These are phyloP conservation scores for Globodera ellingtonae DNA, from an alignment of 1,140 invertebrate species.

Conservation along the genomic window DNA sequence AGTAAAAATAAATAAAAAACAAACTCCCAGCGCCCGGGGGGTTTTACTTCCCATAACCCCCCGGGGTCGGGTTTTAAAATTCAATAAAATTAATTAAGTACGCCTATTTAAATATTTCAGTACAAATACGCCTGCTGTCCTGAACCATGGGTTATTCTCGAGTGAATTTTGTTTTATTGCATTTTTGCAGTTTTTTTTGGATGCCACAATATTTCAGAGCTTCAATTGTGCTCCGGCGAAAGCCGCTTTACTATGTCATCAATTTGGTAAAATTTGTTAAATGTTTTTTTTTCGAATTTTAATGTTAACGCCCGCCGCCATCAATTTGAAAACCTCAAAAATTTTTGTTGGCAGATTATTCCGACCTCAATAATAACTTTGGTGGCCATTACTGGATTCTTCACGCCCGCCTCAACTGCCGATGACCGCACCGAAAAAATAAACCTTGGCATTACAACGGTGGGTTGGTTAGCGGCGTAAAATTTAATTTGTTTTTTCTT, in stretches of 20 bases:
- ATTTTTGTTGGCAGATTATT: slow-evolving; percentile 49
- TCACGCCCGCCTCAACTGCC: slow-evolving; percentile 62
- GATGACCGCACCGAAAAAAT: slow-evolving; percentile 63
- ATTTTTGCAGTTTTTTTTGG: slow-evolving; percentile 9
- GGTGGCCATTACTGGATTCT: slow-evolving; percentile 64
- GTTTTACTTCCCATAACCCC: not conserved
- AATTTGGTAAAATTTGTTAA: slow-evolving; percentile 14
- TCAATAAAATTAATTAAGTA: too few relatives aligned
- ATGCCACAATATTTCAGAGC: slow-evolving; percentile 44
- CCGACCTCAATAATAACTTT: slow-evolving; percentile 63
- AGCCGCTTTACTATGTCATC: slow-evolving; percentile 61
- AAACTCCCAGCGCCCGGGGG: too few relatives aligned
- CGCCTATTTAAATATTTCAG: slow-evolving; percentile 34
- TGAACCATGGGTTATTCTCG: slow-evolving; percentile 62
- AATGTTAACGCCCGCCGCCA: too few relatives aligned
- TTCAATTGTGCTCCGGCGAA: slow-evolving; percentile 55
- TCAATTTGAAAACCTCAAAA: not conserved
- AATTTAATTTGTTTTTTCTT: slow-evolving; percentile 1
- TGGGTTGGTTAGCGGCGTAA: not conserved
- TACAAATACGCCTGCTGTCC: slow-evolving; percentile 65
- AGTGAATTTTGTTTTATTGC: not conserved
- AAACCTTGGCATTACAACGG: slow-evolving; percentile 47
- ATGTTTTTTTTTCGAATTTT: not conserved
- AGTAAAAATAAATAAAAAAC: too few relatives aligned
- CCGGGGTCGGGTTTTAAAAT: not conserved